Base-by-base conservation (phyloP, 2,888 invertebrate genomes). In the Atherix ibis region DNA sequence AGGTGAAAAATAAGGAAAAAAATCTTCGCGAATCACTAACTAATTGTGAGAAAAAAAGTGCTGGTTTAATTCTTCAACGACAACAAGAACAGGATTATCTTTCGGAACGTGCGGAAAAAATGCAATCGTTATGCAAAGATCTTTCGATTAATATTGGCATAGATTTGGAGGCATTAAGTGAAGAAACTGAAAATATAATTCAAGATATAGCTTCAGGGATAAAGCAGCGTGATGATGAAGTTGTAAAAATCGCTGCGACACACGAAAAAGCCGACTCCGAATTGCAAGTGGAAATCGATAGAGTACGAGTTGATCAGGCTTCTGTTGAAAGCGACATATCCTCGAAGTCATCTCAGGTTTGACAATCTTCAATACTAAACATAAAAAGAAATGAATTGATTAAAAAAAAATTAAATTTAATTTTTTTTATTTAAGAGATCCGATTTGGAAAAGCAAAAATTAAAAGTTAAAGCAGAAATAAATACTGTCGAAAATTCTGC, bases 241-340 rank as follows among this genome's bases (percentile, higher is more conserved):
- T 54, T 15, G 44, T 44, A 1, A 52, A 56, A 13, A 36, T 49
- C 4, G 39, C 43, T 3, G 30, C 33, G 1, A 40, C 39, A 5
- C 47, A 54, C 53, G 44, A 56, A 33, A 45, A 45, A 32, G 40
- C 47, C 2, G 51, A 61, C 42, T 64, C 63, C 14, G 47, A 63
- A 18, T 53, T 72, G 8, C 75, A 77, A 50, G 50, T 51, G 10
- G 52, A 62, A 42, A 67, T 76, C 26, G 72, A 76, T 54, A 48
- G 51, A 17, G 45, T 59, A 26, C 63, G 72, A 28, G 66, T 65
- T 16, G 58, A 64, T 24, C 58, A 71, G 52, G 70, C 74, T 0
- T 68, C 71, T 40, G 65, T 75, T 24, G 75, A 78, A 48, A 76
- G 77, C 50, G 73, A 73, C 48, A 70, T 76, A 36, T 56, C 63